Conservation (phyloP, 2,888 invertebrate genomes). For the Ctenicera cuprea region DNA sequence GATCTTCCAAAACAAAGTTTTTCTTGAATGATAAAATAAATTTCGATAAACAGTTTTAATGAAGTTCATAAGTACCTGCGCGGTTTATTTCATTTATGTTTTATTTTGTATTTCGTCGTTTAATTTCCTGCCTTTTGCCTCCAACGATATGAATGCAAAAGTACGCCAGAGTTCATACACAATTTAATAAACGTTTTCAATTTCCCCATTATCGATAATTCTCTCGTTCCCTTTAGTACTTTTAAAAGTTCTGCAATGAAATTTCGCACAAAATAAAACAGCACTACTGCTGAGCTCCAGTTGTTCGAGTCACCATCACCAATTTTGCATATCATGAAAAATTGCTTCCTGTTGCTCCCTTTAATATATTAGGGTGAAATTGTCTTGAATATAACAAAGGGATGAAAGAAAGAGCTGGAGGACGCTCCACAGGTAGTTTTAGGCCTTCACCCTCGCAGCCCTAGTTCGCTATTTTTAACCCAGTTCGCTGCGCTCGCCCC, state of each 20-base stretch:
- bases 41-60: not conserved
- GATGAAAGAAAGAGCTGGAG: constrained; percentile 42
- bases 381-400: constrained; percentile 46
- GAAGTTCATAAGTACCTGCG: not conserved
- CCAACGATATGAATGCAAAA: constrained; percentile 1
- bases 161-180: constrained; percentile 10
- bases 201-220: constrained; percentile 26
- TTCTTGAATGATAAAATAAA: too few species aligned
- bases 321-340: constrained; percentile 33
- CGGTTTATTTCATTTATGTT: constrained; percentile 15
- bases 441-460: constrained; percentile 59
- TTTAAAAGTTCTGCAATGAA: constrained; percentile 5
- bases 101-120: constrained; percentile 9
- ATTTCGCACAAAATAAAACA: constrained; percentile 8
- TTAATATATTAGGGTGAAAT: constrained; percentile 39
- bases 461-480: constrained; percentile 63
- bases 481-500: constrained; percentile 58
- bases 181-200: constrained; percentile 30
- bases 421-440: constrained; percentile 51
- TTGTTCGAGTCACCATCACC: not conserved
- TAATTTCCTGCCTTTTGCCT: constrained; percentile 18
- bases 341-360: constrained; percentile 41
- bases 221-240: constrained; percentile 4
- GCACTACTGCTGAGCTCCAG: not conserved
- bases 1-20: too few species aligned